Base-by-base conservation (phyloP, 2,113 vertebrate genomes). In the Mastomys natalensis region DNA sequence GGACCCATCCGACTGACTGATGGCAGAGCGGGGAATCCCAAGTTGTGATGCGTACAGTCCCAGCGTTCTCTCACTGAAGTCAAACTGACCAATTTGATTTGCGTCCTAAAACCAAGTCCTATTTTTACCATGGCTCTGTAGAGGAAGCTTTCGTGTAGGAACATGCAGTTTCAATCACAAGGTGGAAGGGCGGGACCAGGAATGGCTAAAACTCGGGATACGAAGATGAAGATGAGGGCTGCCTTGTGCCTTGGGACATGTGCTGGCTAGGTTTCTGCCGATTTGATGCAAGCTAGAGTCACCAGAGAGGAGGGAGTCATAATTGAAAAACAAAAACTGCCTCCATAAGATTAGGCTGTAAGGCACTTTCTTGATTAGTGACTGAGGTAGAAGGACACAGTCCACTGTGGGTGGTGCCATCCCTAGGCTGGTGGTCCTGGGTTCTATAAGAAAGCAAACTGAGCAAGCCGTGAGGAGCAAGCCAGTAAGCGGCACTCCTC, bases 21-120 rank as follows among this genome's bases (percentile, higher is more conserved):
- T 19, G 51, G 34, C 37, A 31, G 11, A 8, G 4, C 0, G 13
- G 16, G 24, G 37, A 17, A 7, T 24, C 11, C 3, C 53, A 26
- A 43, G 89, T 26, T 3, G 43, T 0, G 0, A 22, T 8, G 51
- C 10, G 51, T 51, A 6, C 9, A 9, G 13, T 85, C 21, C 0
- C 2, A 3, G 13, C 29, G 43, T 84, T 55, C 70, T 89, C 84
- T 70, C 37, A 31, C 60, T 60, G 31, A 17, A 13, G 70, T 19
- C 0, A 21, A 70, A 72, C 74, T 43, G 55, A 70, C 90, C 70
- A 15, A 37, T 58, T 62, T 85, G 21, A 45, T 95, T 78, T 78
- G 48, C n/a, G 48, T 12, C 64, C 64, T 92, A 70, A 74, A 74
- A 16, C 53, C 11, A 85, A 82, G 43, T n/a, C 16, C 2, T n/a